phyloP scores from a whole-genome alignment of 1,140 invertebrate species.

The Mactra quadrangularis region DNA sequence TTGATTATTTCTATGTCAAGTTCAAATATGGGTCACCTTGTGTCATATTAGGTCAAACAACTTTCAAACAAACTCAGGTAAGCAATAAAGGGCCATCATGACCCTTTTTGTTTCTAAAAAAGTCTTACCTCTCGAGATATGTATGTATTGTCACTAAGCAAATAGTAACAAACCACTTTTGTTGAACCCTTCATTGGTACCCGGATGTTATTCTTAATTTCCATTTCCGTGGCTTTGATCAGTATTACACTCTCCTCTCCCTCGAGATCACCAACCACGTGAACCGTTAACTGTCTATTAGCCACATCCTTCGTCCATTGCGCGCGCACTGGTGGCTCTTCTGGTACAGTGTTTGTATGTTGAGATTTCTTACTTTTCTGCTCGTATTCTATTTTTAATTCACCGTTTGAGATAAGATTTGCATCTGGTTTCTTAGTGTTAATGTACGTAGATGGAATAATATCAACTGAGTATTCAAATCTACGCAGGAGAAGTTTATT shows the following conservation, averaged over 20 bases:
- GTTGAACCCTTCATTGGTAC: constrained; percentile 28
- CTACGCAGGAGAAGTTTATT: constrained; percentile 1
- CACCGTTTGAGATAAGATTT: constrained; percentile 10
- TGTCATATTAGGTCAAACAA: too few relatives aligned
- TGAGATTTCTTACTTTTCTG: not conserved
- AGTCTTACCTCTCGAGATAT: constrained; percentile 15
- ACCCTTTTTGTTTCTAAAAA: too few relatives aligned
- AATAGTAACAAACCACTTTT: constrained; percentile 43
- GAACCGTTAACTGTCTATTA: constrained; percentile 7
- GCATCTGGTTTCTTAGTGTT: not conserved
- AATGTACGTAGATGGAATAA: constrained; percentile 23
- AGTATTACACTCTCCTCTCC: constrained; percentile 35
- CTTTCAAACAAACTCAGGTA: too few relatives aligned
- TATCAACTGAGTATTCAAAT: constrained; percentile 45
- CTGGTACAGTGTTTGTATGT: not conserved
- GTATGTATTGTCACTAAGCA: constrained; percentile 2
- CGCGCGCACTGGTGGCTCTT: not conserved
- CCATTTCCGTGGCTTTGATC: constrained; percentile 51
- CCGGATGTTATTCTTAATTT: constrained; percentile 41
- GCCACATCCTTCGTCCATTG: constrained; percentile 18
- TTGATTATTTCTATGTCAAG: too few relatives aligned
- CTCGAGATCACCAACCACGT: constrained; percentile 1
- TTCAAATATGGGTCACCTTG: too few relatives aligned
- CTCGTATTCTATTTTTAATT: not conserved
- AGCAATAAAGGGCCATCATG: too few relatives aligned